Evolutionary conservation across 2,797 vertebrate species (phyloP).

Genomic region (Cygnus olor): DNA sequence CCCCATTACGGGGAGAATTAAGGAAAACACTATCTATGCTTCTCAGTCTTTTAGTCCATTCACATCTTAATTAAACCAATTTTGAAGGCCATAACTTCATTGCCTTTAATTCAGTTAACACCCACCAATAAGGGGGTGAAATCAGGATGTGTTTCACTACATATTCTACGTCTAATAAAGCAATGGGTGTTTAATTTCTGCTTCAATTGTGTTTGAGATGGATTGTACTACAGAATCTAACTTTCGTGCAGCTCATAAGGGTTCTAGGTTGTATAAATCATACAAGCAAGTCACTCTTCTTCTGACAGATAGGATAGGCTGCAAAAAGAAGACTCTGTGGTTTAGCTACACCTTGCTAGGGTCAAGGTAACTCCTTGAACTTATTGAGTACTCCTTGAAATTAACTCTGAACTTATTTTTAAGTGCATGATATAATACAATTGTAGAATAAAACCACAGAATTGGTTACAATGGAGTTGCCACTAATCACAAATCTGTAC

Average conservation of each 20-base stretch:
- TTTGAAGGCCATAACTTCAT: not conserved
- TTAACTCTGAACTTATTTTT: not conserved
- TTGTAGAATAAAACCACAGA: not conserved
- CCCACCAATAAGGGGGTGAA: not conserved
- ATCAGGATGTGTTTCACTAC: not conserved
- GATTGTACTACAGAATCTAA: not conserved
- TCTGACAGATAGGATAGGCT: not conserved
- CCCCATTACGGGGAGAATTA: not conserved
- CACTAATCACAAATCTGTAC: not conserved
- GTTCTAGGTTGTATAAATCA: not conserved
- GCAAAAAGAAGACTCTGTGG: not conserved
- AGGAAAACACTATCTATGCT: not conserved
- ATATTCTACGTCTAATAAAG: not conserved
- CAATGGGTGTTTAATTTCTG: not conserved
- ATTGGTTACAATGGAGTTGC: not conserved
- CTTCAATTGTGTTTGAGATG: not conserved
- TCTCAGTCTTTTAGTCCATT: not conserved
- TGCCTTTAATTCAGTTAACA: not conserved
- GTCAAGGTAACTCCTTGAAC: not conserved
- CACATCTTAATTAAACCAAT: constrained; percentile 7
- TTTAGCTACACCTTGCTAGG: not conserved
- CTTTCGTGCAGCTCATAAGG: not conserved
- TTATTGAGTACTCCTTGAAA: not conserved
- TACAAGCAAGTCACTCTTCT: not conserved
- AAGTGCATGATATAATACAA: not conserved